These are phyloP conservation scores for Sisor rabdophorus DNA, from an alignment of 2,113 vertebrate genomes.

Conservation along the genomic window DNA sequence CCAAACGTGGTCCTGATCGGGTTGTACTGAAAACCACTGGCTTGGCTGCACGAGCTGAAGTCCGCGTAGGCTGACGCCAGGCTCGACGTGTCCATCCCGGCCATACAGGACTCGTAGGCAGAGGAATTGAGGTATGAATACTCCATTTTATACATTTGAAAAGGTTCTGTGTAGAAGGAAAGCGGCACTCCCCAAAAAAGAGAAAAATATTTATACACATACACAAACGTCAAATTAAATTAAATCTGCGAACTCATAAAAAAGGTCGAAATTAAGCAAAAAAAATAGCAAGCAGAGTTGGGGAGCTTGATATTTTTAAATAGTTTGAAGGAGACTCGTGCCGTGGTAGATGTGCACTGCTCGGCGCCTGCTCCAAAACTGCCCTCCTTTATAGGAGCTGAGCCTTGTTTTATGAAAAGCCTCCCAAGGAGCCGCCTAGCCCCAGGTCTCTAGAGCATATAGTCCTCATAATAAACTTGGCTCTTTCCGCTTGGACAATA, in stretches of 20 bases:
- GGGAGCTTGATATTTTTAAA: constrained; percentile 70
- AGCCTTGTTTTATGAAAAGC: constrained; percentile 99
- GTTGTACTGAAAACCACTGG: constrained; percentile 99
- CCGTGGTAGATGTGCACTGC: constrained; percentile 94
- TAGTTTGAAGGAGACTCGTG: constrained; percentile 76
- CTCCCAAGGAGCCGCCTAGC: constrained; percentile 99
- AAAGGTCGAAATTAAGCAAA: constrained; percentile 47
- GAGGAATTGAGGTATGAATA: constrained; percentile 99
- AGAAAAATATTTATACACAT: constrained; percentile 41
- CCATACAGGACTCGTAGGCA: constrained; percentile 99
- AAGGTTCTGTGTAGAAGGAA: constrained; percentile 83
- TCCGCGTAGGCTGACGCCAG: constrained; percentile 99
- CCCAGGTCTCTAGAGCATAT: constrained; percentile 99
- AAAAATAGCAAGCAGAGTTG: constrained; percentile 60
- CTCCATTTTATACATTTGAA: constrained; percentile 99
- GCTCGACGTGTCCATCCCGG: constrained; percentile 99
- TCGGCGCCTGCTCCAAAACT: constrained; percentile 97
- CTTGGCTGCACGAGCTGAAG: constrained; percentile 99
- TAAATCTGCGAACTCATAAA: constrained; percentile 49
- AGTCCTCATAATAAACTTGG: constrained; percentile 99
- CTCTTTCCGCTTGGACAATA: constrained; percentile 99
- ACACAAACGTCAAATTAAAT: constrained; percentile 55
- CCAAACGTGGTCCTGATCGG: constrained; percentile 99
- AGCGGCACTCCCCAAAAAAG: constrained; percentile 74
- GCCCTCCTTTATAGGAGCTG: constrained; percentile 98